Evolutionary conservation across 2,797 vertebrate species (phyloP).

Genomic region (Siniperca scherzeri): DNA sequence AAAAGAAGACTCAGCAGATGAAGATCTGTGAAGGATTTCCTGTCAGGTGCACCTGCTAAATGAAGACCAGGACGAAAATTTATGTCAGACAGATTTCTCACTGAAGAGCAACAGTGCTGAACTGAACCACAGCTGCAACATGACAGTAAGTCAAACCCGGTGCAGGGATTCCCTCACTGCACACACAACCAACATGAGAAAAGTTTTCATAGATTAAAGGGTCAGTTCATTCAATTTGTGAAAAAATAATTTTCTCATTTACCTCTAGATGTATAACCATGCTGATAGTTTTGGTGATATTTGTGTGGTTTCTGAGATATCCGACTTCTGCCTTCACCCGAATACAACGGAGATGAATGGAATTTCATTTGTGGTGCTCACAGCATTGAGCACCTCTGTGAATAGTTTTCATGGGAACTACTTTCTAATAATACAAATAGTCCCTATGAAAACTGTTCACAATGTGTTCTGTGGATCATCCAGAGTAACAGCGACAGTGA

Average conservation of each 20-base stretch:
- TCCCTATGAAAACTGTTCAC: neutral
- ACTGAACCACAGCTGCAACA: conserved; percentile 53
- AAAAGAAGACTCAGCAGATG: conserved; percentile 8
- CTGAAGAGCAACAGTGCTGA: conserved; percentile 8
- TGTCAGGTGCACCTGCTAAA: conserved; percentile 48
- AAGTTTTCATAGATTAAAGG: neutral
- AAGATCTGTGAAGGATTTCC: conserved; percentile 6
- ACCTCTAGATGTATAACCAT: neutral
- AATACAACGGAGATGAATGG: neutral
- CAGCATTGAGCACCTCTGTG: too few relatives aligned
- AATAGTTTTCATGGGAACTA: neutral
- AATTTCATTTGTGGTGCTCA: neutral
- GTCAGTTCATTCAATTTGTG: neutral
- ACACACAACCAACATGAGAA: neutral
- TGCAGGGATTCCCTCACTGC: neutral
- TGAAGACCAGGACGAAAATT: conserved; percentile 22
- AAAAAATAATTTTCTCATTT: neutral
- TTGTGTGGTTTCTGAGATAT: neutral
- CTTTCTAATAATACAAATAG: neutral
- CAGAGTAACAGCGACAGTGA: neutral
- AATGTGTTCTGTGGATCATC: too few relatives aligned
- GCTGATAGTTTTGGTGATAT: neutral
- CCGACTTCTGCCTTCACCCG: neutral
- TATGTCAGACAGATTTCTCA: conserved; percentile 9
- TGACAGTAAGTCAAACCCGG: conserved; percentile 69